phyloP scores from a whole-genome alignment of 2,113 vertebrate genomes.

The Sylvia atricapilla region DNA sequence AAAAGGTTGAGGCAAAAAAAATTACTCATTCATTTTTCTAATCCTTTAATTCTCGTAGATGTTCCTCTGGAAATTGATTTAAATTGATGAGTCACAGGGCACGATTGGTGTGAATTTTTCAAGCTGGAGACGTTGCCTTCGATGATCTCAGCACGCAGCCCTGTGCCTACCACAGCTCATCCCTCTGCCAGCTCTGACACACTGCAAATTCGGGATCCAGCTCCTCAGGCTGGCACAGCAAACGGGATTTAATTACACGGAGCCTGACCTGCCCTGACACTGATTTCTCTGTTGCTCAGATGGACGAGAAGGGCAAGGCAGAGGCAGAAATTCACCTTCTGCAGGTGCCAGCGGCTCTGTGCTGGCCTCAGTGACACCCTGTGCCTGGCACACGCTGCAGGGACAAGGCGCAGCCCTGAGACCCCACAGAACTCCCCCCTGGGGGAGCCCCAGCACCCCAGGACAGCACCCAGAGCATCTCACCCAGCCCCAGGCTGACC shows the following conservation, averaged over 20 bases:
- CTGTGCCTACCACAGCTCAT: not conserved
- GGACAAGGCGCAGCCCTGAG: accelerated
- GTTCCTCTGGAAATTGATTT: constrained; percentile 35
- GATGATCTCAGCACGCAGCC: not conserved
- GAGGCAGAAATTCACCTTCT: not conserved
- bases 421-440: accelerated
- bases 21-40: constrained; percentile 39
- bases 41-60: constrained; percentile 46
- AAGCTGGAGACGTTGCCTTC: not conserved
- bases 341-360: not conserved
- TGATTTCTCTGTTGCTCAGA: not conserved
- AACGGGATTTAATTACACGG: not conserved
- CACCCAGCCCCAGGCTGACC: not conserved
- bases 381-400: not conserved
- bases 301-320: not conserved
- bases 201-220: not conserved
- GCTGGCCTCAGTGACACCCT: not conserved
- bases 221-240: not conserved
- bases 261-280: not conserved
- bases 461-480: not conserved
- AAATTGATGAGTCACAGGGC: not conserved
- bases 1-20: constrained; percentile 6
- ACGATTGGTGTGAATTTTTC: not conserved
- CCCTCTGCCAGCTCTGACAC: not conserved
- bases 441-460: accelerated